phyloP scores from a whole-genome alignment of 2,797 vertebrate species.

The Rousettus madagascariensis region DNA sequence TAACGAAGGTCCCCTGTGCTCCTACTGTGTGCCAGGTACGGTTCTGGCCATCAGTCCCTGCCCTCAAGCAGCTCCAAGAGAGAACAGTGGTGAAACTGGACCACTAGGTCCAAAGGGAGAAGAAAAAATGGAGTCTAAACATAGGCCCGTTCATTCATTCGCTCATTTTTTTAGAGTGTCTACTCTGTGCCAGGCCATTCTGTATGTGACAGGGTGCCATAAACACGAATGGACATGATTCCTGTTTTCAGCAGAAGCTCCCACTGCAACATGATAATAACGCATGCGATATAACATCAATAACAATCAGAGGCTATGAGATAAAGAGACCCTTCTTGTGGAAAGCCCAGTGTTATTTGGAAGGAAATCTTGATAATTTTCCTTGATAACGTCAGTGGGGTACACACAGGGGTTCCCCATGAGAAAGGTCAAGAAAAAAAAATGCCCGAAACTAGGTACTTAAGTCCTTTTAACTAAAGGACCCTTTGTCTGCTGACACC shows the following conservation, averaged over 20 bases:
- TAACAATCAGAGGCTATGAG: background rate
- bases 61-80: background rate
- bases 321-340: background rate
- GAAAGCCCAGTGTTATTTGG: background rate
- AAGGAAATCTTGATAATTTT: background rate
- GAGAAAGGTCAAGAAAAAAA: slow-evolving; percentile 19
- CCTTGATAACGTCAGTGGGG: background rate
- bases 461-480: background rate
- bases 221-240: background rate
- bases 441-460: background rate
- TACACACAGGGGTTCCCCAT: background rate
- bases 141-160: background rate
- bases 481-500: background rate
- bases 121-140: background rate
- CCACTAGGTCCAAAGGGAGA: background rate
- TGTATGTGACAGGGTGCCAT: background rate
- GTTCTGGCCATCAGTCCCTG: background rate
- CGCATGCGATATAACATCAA: background rate
- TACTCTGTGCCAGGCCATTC: background rate
- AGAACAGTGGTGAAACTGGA: background rate
- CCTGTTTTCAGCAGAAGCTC: background rate
- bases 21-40: background rate
- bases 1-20: background rate
- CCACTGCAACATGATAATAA: too few species aligned
- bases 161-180: background rate